A percentile compares a stretch with the other conserved stretches of the same genome.
These are phyloP conservation scores for Masnerella sp. DNA, from an alignment of 2,888 invertebrate species.

Conservation along the genomic window DNA sequence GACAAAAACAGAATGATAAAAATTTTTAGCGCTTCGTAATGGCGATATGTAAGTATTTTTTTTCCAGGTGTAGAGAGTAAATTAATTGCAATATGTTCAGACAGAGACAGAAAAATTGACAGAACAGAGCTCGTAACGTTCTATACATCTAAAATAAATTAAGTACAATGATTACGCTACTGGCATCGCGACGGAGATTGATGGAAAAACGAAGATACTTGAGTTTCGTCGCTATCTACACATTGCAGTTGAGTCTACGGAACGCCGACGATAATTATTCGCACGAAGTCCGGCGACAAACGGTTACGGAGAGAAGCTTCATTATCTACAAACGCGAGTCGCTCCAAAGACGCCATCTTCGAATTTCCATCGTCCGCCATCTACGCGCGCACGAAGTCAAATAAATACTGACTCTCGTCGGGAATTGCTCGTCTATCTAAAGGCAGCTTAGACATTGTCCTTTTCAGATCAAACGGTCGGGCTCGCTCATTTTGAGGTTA, in stretches of 20 bases:
- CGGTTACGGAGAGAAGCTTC: slow-evolving; percentile 41
- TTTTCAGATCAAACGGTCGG: slow-evolving; percentile 54
- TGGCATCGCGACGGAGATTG: slow-evolving; percentile 64
- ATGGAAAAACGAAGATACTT: slow-evolving; percentile 54
- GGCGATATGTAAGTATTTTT: no score
- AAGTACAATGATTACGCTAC: slow-evolving; percentile 71
- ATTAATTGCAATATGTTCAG: no score
- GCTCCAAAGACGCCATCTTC: slow-evolving; percentile 32
- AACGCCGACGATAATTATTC: slow-evolving; percentile 25
- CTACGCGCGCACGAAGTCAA: slow-evolving; percentile 60
- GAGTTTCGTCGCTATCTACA: slow-evolving; percentile 36
- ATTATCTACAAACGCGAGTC: slow-evolving; percentile 55
- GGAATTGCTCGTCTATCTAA: slow-evolving; percentile 69
- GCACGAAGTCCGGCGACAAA: slow-evolving; percentile 32
- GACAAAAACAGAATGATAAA: no score
- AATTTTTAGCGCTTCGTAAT: no score
- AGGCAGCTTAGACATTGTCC: slow-evolving; percentile 55
- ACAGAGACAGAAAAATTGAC: slow-evolving; percentile 15
- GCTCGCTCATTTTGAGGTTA: background rate
- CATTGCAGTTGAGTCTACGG: slow-evolving; percentile 34
- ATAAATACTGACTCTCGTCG: slow-evolving; percentile 69
- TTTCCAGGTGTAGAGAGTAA: no score
- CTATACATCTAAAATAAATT: slow-evolving; percentile 71
- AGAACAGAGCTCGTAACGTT: slow-evolving; percentile 57
- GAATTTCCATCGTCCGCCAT: slow-evolving; percentile 51